Percentiles rank a stretch among this genome's conserved stretches.
Conservation (phyloP, 92 coral and sea anemone species). For the Umimayanthus kanabou region DNA sequence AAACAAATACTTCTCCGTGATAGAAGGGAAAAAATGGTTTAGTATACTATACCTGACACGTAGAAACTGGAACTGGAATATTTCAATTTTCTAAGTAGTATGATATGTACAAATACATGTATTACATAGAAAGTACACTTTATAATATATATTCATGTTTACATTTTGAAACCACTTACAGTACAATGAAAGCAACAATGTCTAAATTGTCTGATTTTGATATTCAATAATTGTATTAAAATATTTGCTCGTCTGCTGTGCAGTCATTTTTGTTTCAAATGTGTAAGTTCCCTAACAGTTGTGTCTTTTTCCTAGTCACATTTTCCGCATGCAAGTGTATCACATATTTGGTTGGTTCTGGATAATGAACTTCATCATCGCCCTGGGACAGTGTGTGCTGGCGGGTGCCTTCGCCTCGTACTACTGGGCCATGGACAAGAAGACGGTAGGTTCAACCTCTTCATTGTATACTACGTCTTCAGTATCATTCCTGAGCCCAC, state of each 20-base stretch:
- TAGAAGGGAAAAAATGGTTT: too few relatives aligned
- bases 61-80: too few relatives aligned
- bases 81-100: too few relatives aligned
- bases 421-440: constrained; percentile 98
- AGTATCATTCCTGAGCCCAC: neutral
- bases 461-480: neutral
- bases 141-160: too few relatives aligned
- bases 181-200: too few relatives aligned
- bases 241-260: neutral
- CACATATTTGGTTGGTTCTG: constrained; percentile 99
- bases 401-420: constrained; percentile 98
- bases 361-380: constrained; percentile 95
- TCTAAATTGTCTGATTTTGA: too few relatives aligned
- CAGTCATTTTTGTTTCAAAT: neutral
- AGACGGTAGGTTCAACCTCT: constrained; percentile 63
- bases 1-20: too few relatives aligned
- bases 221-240: too few relatives aligned
- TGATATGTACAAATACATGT: too few relatives aligned
- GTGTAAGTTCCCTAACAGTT: neutral
- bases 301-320: constrained; percentile 48
- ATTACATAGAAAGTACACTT: too few relatives aligned
- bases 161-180: too few relatives aligned
- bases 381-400: constrained; percentile 90
- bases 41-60: too few relatives aligned
- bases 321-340: constrained; percentile 95